Evolutionary conservation across 1,140 invertebrate species (phyloP), one percentile per base, ranked within the genome.

Genomic region (Lutraria rhynchaena): DNA sequence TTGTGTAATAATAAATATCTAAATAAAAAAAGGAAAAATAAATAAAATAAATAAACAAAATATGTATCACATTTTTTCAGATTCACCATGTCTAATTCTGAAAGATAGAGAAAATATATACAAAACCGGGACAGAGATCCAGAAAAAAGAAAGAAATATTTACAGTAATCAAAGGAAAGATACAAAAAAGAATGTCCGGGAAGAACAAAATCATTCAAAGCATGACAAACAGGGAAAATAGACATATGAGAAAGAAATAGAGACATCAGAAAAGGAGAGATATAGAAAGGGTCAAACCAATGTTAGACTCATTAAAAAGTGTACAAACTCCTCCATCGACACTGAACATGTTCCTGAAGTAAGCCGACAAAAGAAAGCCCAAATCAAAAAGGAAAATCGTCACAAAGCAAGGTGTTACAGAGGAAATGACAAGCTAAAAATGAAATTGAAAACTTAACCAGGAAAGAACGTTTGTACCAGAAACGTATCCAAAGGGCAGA

Each of bases 381-480:
- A 70, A 4, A 53, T 19, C 17, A 51, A 70, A 29, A 70, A 53
- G 22, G 29, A 70, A 27, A 70, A 31, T 22, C 67, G 29, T 15
- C n/a, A n/a, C n/a, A n/a, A n/a, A n/a, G n/a, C n/a, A n/a, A n/a
- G n/a, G n/a, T n/a, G n/a, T n/a, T n/a, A 24, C 29, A 51, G 41
- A 51, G 37, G 51, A 19, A 69, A 44, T 15, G 15, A 69, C 15
- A 67, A 41, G 22, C 15, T 69, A 9, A 15, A 51, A 35, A 15
- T 19, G 63, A 67, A 37, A 49, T 69, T 4, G 24, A 69, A 22
- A 33, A 44, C 1, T 22, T 49, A 37, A 69, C 46, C 19, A 9
- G 46, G 33, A 70, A 70, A 22, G 44, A 51, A 19, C 24, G 33
- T 31, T 51, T 70, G 67, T 70, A 70, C 22, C n/a, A 70, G 53